Evolutionary conservation across 2,797 vertebrate genomes (phyloP).

Genomic region (Hemitrygon akajei): DNA sequence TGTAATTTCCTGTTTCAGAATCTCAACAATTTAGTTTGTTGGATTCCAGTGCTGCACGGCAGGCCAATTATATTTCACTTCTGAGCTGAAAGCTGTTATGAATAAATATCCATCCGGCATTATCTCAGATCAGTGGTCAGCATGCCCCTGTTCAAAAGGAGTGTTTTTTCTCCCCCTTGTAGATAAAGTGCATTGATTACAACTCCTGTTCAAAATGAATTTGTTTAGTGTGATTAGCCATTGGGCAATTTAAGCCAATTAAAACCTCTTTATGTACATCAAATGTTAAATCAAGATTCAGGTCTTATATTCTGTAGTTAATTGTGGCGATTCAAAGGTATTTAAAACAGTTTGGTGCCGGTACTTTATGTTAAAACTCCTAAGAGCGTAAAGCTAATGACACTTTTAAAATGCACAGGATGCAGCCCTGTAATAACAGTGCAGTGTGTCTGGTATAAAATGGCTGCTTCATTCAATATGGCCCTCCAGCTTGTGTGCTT

Average conservation of each 20-base stretch:
- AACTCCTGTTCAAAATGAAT: neutral
- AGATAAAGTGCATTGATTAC: neutral
- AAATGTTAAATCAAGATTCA: conserved; percentile 25
- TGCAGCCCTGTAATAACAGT: neutral
- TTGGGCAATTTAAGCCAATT: conserved; percentile 4
- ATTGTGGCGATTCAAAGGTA: neutral
- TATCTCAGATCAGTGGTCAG: neutral
- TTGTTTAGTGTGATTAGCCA: neutral
- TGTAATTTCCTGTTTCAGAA: neutral
- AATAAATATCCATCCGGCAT: no score
- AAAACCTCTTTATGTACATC: neutral
- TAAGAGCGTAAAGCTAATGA: neutral
- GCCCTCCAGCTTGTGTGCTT: neutral
- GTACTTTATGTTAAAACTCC: neutral
- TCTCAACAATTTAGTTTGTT: neutral
- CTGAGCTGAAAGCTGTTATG: neutral
- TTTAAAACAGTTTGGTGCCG: neutral
- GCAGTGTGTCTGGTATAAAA: neutral
- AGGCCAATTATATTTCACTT: neutral
- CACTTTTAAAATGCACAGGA: conserved; percentile 9
- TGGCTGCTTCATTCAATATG: conserved; percentile 2
- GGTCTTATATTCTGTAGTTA: neutral
- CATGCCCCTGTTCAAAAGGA: neutral
- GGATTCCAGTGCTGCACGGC: neutral
- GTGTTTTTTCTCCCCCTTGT: no score